Evolutionary conservation across 1,140 invertebrate genomes (phyloP), one percentile per base, ranked within the genome.

Genomic region (Aphelenchoides besseyi): DNA sequence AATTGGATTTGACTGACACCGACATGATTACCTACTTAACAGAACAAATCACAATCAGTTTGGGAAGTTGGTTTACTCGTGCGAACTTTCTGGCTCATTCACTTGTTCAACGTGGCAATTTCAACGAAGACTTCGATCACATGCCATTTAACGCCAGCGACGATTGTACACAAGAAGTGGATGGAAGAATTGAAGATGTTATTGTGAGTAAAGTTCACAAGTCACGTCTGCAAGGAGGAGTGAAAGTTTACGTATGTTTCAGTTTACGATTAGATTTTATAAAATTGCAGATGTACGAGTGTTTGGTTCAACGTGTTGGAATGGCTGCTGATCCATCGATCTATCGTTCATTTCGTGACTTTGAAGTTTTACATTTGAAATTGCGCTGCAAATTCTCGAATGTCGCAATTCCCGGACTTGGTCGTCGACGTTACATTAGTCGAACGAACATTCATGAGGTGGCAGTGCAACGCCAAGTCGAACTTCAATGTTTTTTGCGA

Each of bases 301-400:
- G 98, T 53, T 89, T 90, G 77, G 91, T 98, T 53, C 90, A 90
- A 76, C 88, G 95, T 68, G 91, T 91, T 76, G 90, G 90, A 68
- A 90, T 94, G 83, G 89, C 89, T 5, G 92, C 94, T 80, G 90
- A 92, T 0, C 90, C 90, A 62, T 91, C 92, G 81, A 87, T 98
- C 33, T 94, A 95, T 84, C 89, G 95, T 64, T 92, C 92, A 0
- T 98, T 95, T 85, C 92, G 93, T 79, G 95, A 98, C 86, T 97
- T 98, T 86, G 91, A 91, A 18, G 95, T 98, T 86, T 91, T 98
- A 69, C 91, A 97, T 85, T 91, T 94, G 81, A 97, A 97, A 87
- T 87, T 98, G 2, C 92, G 92, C 2, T 67, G 28, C n/a, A 26
- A 64, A 32, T 68, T 68, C 28, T 63, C 66, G 8, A 30, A 23